These are phyloP conservation scores for Malacoraja senta DNA, from an alignment of 2,797 vertebrate genomes.

Conservation along the genomic window DNA sequence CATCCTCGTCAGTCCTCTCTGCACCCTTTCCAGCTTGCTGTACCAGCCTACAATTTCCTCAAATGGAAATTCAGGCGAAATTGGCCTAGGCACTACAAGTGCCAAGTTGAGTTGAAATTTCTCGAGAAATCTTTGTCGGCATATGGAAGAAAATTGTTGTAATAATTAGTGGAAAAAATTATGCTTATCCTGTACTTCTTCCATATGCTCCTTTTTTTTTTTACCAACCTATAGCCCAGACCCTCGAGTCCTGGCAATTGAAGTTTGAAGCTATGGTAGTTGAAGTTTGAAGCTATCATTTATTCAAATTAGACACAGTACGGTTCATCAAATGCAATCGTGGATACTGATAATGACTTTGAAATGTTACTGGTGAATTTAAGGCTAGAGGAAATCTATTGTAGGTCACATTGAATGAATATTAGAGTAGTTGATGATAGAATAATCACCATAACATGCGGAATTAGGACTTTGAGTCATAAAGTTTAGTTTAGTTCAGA, in stretches of 20 bases:
- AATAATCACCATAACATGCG: not conserved
- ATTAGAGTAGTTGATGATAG: not conserved
- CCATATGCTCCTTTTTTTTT: not conserved
- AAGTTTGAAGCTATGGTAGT: too few species aligned
- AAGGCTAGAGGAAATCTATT: not conserved
- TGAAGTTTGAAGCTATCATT: constrained; percentile 5
- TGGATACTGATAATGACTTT: not conserved
- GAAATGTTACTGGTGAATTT: not conserved
- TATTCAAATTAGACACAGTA: not conserved
- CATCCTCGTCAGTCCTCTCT: too few species aligned
- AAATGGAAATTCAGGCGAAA: too few species aligned
- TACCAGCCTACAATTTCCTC: too few species aligned
- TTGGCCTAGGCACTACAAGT: too few species aligned
- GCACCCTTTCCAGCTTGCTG: too few species aligned
- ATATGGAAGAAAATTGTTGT: not conserved
- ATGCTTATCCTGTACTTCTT: not conserved
- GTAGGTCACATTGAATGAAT: not conserved
- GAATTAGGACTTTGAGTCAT: not conserved
- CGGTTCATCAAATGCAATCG: not conserved
- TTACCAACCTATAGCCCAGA: too few species aligned
- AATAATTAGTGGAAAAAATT: not conserved
- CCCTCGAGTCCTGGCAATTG: too few species aligned
- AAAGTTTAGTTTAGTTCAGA: not conserved
- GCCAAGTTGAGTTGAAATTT: not conserved
- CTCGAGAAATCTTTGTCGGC: not conserved